Percentiles rank a stretch among this genome's conserved stretches.
Evolutionary conservation across 2,888 invertebrate genomes (phyloP).

Genomic region (Sacculina carcini): DNA sequence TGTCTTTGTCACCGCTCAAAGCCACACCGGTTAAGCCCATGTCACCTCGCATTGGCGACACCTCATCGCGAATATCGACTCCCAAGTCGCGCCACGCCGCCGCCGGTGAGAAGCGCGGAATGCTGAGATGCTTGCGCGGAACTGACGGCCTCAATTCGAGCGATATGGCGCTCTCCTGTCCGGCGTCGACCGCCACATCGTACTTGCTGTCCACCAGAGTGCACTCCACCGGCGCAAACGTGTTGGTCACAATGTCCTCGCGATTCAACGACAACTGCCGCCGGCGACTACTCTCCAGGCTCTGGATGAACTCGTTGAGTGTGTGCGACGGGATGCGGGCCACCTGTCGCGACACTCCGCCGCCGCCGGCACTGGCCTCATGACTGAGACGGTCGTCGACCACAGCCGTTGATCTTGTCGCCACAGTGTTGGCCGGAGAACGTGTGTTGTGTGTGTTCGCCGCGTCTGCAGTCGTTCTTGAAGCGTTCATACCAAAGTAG

Average conservation of each 20-base stretch:
- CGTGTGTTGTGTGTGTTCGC: too few relatives aligned
- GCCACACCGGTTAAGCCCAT: slow-evolving; percentile 55
- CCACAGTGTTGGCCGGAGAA: too few relatives aligned
- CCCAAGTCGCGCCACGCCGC: slow-evolving; percentile 39
- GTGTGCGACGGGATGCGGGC: neutral
- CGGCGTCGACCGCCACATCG: neutral
- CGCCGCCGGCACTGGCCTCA: too few relatives aligned
- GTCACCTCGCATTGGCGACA: slow-evolving; percentile 2
- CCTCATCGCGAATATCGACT: neutral
- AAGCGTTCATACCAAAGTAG: too few relatives aligned
- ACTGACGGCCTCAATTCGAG: slow-evolving; percentile 45
- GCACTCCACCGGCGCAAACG: neutral
- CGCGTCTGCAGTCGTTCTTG: too few relatives aligned
- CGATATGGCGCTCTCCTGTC: slow-evolving; percentile 9
- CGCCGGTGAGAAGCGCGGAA: slow-evolving; percentile 53
- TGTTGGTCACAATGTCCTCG: neutral
- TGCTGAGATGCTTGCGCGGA: slow-evolving; percentile 46
- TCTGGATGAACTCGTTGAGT: neutral
- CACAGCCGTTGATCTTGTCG: too few relatives aligned
- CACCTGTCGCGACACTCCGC: too few relatives aligned
- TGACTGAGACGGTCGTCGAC: too few relatives aligned
- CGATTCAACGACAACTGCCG: neutral
- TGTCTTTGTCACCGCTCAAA: slow-evolving; percentile 46
- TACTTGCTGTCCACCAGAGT: neutral
- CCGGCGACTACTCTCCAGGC: neutral